phyloP scores from a whole-genome alignment of 1,140 invertebrate species.

The Ostrea denselamellosa region DNA sequence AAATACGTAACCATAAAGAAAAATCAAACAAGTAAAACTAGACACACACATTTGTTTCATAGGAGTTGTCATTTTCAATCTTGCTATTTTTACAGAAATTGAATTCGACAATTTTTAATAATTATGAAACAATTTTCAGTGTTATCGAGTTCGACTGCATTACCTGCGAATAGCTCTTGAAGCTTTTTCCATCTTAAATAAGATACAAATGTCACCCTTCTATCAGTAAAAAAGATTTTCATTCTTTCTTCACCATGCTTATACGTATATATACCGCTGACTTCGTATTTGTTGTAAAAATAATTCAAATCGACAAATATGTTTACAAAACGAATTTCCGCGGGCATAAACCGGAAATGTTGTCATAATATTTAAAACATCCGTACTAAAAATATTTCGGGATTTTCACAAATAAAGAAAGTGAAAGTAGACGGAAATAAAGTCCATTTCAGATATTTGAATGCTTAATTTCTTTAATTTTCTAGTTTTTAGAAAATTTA shows the following conservation, averaged over 20 bases:
- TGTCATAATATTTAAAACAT: background rate
- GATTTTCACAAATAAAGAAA: background rate
- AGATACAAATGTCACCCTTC: background rate
- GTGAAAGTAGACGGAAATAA: conserved; percentile 20
- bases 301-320: background rate
- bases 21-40: no score
- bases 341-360: background rate
- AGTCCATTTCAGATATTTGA: background rate
- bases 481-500: background rate
- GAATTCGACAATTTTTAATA: no score
- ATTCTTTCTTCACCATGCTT: background rate
- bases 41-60: no score
- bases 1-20: no score
- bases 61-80: no score
- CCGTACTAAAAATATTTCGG: conserved; percentile 3
- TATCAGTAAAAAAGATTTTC: background rate
- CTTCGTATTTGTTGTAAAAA: background rate
- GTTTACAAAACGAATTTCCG: conserved; percentile 33
- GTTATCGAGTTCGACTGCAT: background rate
- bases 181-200: background rate
- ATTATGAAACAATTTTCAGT: no score
- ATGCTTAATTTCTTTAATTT: background rate
- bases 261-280: background rate
- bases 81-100: no score
- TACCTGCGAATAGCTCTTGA: conserved; percentile 4